Evolutionary conservation across 2,888 invertebrate species (phyloP).

Genomic region (Endomychus coccineus): DNA sequence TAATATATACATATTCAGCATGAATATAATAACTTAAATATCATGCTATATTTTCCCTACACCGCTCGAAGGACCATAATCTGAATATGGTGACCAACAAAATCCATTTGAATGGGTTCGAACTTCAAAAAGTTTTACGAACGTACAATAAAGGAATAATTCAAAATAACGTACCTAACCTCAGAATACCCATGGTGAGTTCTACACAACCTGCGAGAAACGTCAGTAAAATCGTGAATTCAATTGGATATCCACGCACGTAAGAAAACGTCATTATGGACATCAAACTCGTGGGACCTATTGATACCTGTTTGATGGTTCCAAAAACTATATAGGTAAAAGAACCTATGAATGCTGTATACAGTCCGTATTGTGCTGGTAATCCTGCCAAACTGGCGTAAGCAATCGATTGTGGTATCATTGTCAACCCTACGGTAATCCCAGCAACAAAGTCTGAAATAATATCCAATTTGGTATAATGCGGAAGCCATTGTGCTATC

Average conservation of each 20-base stretch:
- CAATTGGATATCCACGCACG: slow-evolving; percentile 59
- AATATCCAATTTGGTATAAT: slow-evolving; percentile 60
- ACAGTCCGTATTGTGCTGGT: slow-evolving; percentile 85
- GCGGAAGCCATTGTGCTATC: slow-evolving; percentile 56
- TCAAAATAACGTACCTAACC: slow-evolving; percentile 54
- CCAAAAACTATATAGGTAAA: slow-evolving; percentile 84
- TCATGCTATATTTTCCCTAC: too few relatives aligned
- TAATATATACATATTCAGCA: too few relatives aligned
- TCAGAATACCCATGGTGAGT: slow-evolving; percentile 71
- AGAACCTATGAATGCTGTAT: slow-evolving; percentile 84
- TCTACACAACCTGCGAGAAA: slow-evolving; percentile 74
- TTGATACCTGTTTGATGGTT: slow-evolving; percentile 77
- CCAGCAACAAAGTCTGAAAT: slow-evolving; percentile 82
- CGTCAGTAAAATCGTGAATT: slow-evolving; percentile 67
- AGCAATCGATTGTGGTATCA: slow-evolving; percentile 90
- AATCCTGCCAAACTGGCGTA: slow-evolving; percentile 81
- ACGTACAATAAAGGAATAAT: too few relatives aligned
- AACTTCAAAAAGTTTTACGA: too few relatives aligned
- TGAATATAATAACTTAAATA: too few relatives aligned
- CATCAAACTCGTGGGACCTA: slow-evolving; percentile 93
- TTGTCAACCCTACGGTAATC: slow-evolving; percentile 79
- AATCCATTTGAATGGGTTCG: too few relatives aligned
- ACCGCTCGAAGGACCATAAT: too few relatives aligned
- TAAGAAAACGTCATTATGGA: slow-evolving; percentile 74
- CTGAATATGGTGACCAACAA: too few relatives aligned